phyloP scores from a whole-genome alignment of 2,888 invertebrate species.

The Prosopocoilus inquinatus region DNA sequence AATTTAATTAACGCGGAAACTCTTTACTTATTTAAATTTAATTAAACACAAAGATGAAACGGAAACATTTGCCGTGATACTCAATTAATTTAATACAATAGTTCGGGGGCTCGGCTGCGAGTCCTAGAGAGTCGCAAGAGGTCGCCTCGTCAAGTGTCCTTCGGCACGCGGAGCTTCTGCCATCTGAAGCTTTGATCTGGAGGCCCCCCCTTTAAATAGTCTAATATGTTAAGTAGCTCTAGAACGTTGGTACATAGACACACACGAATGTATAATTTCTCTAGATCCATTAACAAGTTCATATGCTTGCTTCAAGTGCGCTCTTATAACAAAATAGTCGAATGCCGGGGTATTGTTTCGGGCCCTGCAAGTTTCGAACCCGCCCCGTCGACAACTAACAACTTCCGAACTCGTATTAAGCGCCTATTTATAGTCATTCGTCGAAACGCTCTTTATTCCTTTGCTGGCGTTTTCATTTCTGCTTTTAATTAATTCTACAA shows the following conservation, averaged over 20 bases:
- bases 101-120: conserved; percentile 17
- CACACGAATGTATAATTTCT: conserved; percentile 26
- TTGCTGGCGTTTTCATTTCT: conserved; percentile 1
- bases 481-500: conserved; percentile 3
- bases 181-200: conserved; percentile 33
- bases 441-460: not conserved
- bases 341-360: conserved; percentile 10
- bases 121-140: conserved; percentile 15
- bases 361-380: conserved; percentile 12
- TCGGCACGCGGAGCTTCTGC: conserved; percentile 27
- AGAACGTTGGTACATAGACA: conserved; percentile 23
- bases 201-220: conserved; percentile 25
- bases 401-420: not conserved
- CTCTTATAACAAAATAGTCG: conserved; percentile 15
- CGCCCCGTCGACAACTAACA: not conserved
- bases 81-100: conserved; percentile 32
- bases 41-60: conserved; percentile 27
- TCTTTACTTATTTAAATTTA: conserved; percentile 22
- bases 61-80: conserved; percentile 30
- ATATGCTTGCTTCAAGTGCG: conserved; percentile 2
- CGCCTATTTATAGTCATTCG: conserved; percentile 1
- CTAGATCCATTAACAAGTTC: conserved; percentile 26
- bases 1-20: conserved; percentile 21
- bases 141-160: conserved; percentile 31
- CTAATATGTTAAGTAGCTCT: conserved; percentile 29